Base-by-base conservation (phyloP, 2,113 vertebrate species). In the Chloebia gouldiae region DNA sequence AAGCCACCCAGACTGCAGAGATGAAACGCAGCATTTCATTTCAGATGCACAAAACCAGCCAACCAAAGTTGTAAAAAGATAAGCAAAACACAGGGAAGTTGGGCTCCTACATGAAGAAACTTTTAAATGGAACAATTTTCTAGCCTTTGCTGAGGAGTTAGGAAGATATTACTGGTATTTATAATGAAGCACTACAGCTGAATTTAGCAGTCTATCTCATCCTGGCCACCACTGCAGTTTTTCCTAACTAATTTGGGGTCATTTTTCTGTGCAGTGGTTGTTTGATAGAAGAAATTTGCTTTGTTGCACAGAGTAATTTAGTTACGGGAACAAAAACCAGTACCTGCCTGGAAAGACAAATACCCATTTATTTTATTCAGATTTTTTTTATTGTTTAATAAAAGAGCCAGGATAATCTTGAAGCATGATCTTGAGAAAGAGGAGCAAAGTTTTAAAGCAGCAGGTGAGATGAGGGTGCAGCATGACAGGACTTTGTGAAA, bases 11-110 rank as follows among this genome's bases (percentile, higher is more conserved):
- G 13, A 17, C 22, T 49, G 23, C 31, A 24, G 70, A 40, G 37
- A 6, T 2, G 8, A 87, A 89, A 45, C 6, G 2, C 6, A 7
- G 11, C 61, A 10, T 60, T 82, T 89, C 57, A 10, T 60, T 82
- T 89, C 28, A 20, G 35, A 5, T 9, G 37, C 18, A 23, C 15
- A 54, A 79, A 65, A 0, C 0, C 16, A 61, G 19, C 21, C 33
- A 57, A 30, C 2, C 3, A 18, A 71, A 83, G 19, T 77, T 63
- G 56, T 21, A 11, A 49, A 60, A 78, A 76, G 14, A 31, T 19
- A 77, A 51, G 4, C 54, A 40, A 70, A 57, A 2, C 40, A 37
- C 9, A 6, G 40, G 24, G 18, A 94, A 82, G 30, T 63, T 72
- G 22, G 23, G 22, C 15, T 72, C 6, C 72, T 76, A 7, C 13